These are phyloP conservation scores for Aegithalos caudatus DNA, from an alignment of 2,113 vertebrate genomes.

Conservation along the genomic window DNA sequence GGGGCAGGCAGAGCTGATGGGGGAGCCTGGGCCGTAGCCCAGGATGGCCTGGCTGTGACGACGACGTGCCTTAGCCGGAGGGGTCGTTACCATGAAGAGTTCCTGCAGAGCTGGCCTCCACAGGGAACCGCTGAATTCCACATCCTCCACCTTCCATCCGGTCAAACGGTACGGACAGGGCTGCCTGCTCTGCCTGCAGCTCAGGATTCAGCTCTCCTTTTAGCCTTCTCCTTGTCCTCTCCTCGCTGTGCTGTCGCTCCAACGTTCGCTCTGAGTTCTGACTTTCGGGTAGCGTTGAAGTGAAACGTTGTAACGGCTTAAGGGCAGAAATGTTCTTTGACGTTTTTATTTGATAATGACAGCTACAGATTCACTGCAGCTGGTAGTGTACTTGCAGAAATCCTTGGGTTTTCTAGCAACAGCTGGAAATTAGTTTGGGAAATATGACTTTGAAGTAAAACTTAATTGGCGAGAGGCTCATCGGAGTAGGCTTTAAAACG, in stretches of 20 bases:
- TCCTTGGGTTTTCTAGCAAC: neutral
- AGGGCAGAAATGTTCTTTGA: neutral
- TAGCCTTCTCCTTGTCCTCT: neutral
- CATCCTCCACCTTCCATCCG: slow-evolving; percentile 66
- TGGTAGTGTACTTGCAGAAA: neutral
- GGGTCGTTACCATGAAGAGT: slow-evolving; percentile 73
- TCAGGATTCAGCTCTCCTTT: fast-evolving
- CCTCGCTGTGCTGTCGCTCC: neutral
- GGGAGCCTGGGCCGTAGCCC: neutral
- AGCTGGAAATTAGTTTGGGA: slow-evolving; percentile 24
- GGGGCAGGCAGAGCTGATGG: neutral
- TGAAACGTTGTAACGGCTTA: neutral
- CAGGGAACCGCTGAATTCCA: slow-evolving; percentile 72
- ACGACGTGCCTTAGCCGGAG: slow-evolving; percentile 67
- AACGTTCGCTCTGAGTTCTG: neutral
- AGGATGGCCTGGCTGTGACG: slow-evolving; percentile 70
- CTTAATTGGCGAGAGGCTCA: neutral
- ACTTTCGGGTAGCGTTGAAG: neutral
- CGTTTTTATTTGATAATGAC: slow-evolving; percentile 3
- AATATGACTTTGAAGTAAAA: slow-evolving; percentile 9
- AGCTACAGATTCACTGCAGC: neutral
- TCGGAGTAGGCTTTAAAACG: neutral
- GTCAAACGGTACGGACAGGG: slow-evolving; percentile 71
- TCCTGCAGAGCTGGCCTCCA: slow-evolving; percentile 80
- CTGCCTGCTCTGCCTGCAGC: neutral